A percentile compares a stretch with the other conserved stretches of the same genome.
Evolutionary conservation across 2,888 invertebrate genomes (phyloP).

Genomic region (Microplitis manilae): DNA sequence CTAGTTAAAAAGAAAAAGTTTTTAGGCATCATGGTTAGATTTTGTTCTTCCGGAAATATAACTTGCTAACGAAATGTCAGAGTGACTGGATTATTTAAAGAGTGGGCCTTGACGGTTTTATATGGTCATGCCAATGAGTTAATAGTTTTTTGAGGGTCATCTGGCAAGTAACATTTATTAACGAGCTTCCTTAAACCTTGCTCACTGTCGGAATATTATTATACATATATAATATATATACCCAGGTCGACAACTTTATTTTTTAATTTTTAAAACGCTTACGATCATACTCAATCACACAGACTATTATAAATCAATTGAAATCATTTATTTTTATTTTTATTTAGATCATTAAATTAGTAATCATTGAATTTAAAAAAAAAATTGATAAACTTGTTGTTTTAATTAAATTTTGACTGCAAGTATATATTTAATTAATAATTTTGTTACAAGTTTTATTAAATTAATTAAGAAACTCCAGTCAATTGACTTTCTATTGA

Average conservation of each 20-base stretch:
- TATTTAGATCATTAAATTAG: neutral
- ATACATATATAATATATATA: conserved; percentile 8
- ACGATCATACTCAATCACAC: neutral
- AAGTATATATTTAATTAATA: neutral
- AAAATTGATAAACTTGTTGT: neutral
- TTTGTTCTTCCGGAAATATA: conserved; percentile 19
- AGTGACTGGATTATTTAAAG: conserved; percentile 5
- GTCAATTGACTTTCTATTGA: too few species aligned
- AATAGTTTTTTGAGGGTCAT: conserved; percentile 32
- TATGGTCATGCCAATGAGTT: neutral
- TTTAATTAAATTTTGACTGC: neutral
- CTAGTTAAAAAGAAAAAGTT: conserved; percentile 5
- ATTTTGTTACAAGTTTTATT: too few species aligned
- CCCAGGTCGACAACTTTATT: conserved; percentile 20
- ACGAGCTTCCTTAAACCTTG: conserved; percentile 27
- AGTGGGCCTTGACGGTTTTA: conserved; percentile 14
- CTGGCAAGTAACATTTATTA: conserved; percentile 12
- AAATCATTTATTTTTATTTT: neutral
- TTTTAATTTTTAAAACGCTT: neutral
- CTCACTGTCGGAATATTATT: conserved; percentile 9
- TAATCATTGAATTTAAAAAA: neutral
- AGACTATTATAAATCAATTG: neutral
- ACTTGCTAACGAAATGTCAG: conserved; percentile 11
- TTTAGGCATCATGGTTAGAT: neutral
- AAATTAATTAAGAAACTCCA: too few species aligned